Conservation (phyloP, 2,113 vertebrate species). For the Chauna torquata region DNA sequence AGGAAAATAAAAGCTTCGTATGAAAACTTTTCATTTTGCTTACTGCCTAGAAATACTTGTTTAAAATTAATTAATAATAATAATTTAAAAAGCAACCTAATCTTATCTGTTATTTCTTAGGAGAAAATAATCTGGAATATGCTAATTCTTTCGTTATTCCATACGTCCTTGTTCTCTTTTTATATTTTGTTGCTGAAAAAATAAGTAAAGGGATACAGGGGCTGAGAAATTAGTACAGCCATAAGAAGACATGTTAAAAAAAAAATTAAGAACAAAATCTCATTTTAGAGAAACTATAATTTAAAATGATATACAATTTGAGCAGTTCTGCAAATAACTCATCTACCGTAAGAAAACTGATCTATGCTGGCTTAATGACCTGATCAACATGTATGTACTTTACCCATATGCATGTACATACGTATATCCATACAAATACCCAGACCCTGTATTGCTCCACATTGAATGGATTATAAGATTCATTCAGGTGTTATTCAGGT, state of each 20-base stretch:
- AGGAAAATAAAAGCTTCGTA: neutral
- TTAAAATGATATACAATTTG: neutral
- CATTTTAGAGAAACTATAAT: neutral
- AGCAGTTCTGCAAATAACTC: neutral
- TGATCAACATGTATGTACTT: neutral
- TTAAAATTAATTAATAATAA: neutral
- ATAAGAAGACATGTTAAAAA: neutral
- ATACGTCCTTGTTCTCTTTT: neutral
- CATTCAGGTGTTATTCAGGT: neutral
- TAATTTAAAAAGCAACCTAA: rapidly evolving
- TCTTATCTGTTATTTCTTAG: rapidly evolving
- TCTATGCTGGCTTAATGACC: neutral
- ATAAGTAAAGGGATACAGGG: neutral
- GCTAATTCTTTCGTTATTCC: neutral
- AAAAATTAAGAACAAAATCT: neutral
- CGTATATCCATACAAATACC: neutral
- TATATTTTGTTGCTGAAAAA: neutral
- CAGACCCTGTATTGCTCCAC: neutral
- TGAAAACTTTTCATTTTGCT: neutral
- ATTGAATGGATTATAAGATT: neutral
- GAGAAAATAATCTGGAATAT: neutral
- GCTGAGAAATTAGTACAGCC: neutral
- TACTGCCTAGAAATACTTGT: rapidly evolving
- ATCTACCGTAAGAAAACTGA: neutral
- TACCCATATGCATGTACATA: neutral